phyloP scores from a whole-genome alignment of 2,888 invertebrate genomes.

The Mycalesis mineus region DNA sequence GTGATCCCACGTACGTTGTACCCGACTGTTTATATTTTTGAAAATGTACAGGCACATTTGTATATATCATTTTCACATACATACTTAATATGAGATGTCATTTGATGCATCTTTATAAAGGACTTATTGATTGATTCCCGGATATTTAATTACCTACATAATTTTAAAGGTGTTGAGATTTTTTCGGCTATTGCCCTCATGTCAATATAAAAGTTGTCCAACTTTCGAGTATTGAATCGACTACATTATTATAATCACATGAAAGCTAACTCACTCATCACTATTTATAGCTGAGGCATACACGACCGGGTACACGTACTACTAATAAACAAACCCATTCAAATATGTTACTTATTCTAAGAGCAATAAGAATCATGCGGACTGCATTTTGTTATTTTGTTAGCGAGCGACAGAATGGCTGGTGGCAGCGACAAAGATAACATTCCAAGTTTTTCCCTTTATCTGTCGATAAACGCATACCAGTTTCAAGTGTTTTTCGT shows the following conservation, averaged over 20 bases:
- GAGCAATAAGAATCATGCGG: not conserved
- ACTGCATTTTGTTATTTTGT: not conserved
- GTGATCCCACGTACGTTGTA: too few relatives aligned
- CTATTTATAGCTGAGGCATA: slow-evolving; percentile 12
- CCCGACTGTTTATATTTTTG: too few relatives aligned
- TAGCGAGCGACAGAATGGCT: slow-evolving; percentile 9
- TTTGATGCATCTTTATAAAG: too few relatives aligned
- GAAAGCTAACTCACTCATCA: slow-evolving; percentile 13
- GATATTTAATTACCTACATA: not conserved
- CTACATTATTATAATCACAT: slow-evolving; percentile 1
- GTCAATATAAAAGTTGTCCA: not conserved
- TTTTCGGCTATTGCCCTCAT: too few relatives aligned
- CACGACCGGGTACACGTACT: slow-evolving; percentile 10
- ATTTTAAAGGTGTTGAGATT: not conserved
- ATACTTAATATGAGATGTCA: too few relatives aligned
- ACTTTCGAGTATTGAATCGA: not conserved
- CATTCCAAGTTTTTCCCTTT: slow-evolving; percentile 17
- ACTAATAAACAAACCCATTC: not conserved
- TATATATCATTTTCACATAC: too few relatives aligned
- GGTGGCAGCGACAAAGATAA: slow-evolving; percentile 16
- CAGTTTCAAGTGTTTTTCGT: slow-evolving; percentile 14
- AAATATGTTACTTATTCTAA: slow-evolving; percentile 1
- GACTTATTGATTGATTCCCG: too few relatives aligned
- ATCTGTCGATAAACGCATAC: slow-evolving; percentile 16
- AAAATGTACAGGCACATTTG: too few relatives aligned